Evolutionary conservation across 2,888 invertebrate species (phyloP).

Genomic region (Tetramorium bicarinatum): DNA sequence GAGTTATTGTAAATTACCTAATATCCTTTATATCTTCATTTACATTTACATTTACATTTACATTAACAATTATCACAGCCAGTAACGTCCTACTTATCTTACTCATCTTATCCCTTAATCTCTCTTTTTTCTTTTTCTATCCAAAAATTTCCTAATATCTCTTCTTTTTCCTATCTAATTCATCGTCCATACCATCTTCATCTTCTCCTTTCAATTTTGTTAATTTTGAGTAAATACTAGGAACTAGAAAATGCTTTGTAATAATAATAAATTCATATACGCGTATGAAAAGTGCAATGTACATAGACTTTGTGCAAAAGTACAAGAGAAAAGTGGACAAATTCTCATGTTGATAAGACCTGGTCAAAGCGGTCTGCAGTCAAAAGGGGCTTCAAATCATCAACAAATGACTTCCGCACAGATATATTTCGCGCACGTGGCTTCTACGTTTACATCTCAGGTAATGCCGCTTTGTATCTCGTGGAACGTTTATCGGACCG

Average conservation of each 20-base stretch:
- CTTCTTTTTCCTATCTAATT: too few relatives aligned
- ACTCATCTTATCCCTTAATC: too few relatives aligned
- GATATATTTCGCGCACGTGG: constrained; percentile 34
- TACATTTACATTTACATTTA: too few relatives aligned
- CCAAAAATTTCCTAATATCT: too few relatives aligned
- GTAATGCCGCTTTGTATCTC: constrained; percentile 56
- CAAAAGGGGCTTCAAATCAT: constrained; percentile 30
- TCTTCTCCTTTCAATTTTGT: background rate
- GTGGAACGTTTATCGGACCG: constrained; percentile 62
- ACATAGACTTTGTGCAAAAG: background rate
- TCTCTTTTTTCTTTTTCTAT: too few relatives aligned
- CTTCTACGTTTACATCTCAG: constrained; percentile 25
- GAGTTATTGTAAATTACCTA: too few relatives aligned
- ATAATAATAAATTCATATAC: background rate
- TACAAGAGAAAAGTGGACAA: background rate
- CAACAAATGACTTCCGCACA: constrained; percentile 18
- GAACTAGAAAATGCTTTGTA: background rate
- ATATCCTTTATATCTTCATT: too few relatives aligned
- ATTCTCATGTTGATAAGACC: constrained; percentile 17
- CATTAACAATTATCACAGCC: too few relatives aligned
- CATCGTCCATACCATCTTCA: too few relatives aligned
- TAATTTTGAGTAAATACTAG: background rate
- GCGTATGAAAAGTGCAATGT: background rate
- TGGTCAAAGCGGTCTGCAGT: background rate
- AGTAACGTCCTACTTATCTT: too few relatives aligned